Percentiles rank a stretch among this genome's conserved stretches.
Evolutionary conservation across 2,888 invertebrate species (phyloP).

Genomic region (Hydropsyche betteni): DNA sequence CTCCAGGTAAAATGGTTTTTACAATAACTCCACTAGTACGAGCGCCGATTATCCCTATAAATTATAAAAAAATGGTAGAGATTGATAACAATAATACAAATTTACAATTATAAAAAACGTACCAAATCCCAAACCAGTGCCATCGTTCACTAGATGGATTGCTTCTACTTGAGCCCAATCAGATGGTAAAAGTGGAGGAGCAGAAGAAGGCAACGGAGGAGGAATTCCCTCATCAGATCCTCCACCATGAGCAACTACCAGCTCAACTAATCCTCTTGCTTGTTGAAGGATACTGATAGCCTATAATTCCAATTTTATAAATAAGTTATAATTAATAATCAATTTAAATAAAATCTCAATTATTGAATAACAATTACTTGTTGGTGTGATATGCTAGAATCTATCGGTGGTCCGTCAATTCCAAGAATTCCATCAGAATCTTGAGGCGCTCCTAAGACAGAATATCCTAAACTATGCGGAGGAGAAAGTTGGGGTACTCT

Average conservation of each 20-base stretch:
- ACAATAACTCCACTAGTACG: slow-evolving; percentile 99
- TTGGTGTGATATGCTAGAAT: slow-evolving; percentile 84
- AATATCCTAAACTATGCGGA: slow-evolving; percentile 79
- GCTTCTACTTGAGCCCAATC: slow-evolving; percentile 98
- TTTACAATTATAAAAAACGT: slow-evolving; percentile 42
- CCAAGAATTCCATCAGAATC: slow-evolving; percentile 87
- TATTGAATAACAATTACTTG: slow-evolving; percentile 63
- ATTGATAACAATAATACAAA: neutral
- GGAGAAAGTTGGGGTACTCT: slow-evolving; percentile 82
- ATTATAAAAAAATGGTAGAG: neutral
- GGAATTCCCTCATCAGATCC: slow-evolving; percentile 61
- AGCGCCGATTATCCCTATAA: slow-evolving; percentile 88
- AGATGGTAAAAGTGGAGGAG: slow-evolving; percentile 67
- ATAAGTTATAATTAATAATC: slow-evolving; percentile 8
- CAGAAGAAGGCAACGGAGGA: slow-evolving; percentile 54
- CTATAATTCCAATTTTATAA: slow-evolving; percentile 52
- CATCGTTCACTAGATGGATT: slow-evolving; percentile 97
- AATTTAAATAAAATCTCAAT: slow-evolving; percentile 5
- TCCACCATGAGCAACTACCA: slow-evolving; percentile 69
- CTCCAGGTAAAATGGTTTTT: slow-evolving; percentile 97
- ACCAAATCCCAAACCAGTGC: slow-evolving; percentile 97
- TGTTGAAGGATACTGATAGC: slow-evolving; percentile 79
- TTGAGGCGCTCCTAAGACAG: slow-evolving; percentile 71
- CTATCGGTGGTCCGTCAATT: slow-evolving; percentile 81
- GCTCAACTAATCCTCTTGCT: slow-evolving; percentile 75